Base-by-base conservation (phyloP, 2,113 vertebrate species). In the Lophura nycthemera region DNA sequence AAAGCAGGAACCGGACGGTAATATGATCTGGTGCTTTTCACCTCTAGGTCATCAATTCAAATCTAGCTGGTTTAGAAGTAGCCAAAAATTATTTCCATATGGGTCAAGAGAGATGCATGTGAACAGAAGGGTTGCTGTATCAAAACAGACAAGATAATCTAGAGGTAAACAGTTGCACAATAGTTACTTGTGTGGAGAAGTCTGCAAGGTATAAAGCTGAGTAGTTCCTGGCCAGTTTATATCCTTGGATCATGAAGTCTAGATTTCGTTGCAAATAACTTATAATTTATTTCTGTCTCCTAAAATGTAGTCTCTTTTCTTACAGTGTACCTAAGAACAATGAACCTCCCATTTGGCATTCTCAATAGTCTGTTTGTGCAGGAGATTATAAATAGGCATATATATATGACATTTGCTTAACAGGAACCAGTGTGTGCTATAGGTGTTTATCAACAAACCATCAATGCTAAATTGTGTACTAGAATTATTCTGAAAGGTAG, bases 71-170 rank as follows among this genome's bases (percentile, higher is more conserved):
- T 72, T 92, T 48, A 71, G 70, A 63, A 82, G 75, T 89, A 86
- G 75, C 81, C 65, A 85, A 59, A 97, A 97, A 97, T 95, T 57
- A 88, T 92, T 96, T 95, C 93, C 93, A 88, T 86, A 63, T 94
- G 93, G 86, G 32, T 85, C 65, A 59, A n/a, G 81, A 90, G 40
- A 90, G 90, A n/a, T 11, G 36, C 25, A 5, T 5, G 48, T 77
- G 88, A 88, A 77, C 76, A 86, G 64, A 92, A 47, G 42, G 50
- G 9, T 48, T 93, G 77, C 57, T 93, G 43, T 94, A 36, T 76
- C 61, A 75, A 93, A 93, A 95, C 29, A 90, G 94, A 92, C 92
- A 88, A 93, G 90, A 93, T 52, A 88, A 89, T 76, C 75, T 80
- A 75, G 38, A 90, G 87, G 86, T 40, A 82, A 83, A 86, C 21